Percentiles rank a stretch among this genome's conserved stretches.
phyloP scores from a whole-genome alignment of 35 echinoderm and acorn worm species.

The Stichopus chloronotus region DNA sequence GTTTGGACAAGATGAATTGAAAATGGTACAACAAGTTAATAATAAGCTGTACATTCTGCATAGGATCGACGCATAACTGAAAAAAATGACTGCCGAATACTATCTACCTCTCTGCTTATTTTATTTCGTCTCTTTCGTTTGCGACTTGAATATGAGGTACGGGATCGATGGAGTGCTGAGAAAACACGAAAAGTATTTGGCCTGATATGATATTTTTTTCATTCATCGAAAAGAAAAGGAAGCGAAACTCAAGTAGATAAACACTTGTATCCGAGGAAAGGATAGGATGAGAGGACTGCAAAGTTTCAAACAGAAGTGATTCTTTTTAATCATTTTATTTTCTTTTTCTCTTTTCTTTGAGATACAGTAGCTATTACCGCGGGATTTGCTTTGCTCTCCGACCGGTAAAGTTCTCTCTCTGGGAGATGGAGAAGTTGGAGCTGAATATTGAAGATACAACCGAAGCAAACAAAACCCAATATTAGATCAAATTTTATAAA shows the following conservation, averaged over 20 bases:
- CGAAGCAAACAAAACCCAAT: background rate
- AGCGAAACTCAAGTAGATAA: background rate
- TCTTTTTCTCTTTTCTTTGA: background rate
- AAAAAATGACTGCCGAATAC: background rate
- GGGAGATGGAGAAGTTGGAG: too few relatives aligned
- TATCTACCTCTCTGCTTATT: background rate
- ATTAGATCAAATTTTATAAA: slow-evolving; percentile 1
- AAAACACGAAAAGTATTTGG: background rate
- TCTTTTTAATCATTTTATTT: background rate
- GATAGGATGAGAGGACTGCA: too few relatives aligned
- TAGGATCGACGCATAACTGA: too few relatives aligned
- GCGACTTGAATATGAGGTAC: background rate
- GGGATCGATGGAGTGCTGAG: background rate
- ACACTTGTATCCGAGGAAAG: background rate
- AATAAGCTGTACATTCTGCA: too few relatives aligned
- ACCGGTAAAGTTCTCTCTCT: background rate
- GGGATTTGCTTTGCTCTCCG: slow-evolving; percentile 24
- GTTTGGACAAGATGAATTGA: too few relatives aligned
- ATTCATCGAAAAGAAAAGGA: background rate
- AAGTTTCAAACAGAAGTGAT: too few relatives aligned
- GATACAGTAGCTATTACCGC: slow-evolving; percentile 17
- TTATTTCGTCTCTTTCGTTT: background rate
- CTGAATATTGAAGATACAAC: background rate
- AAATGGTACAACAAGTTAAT: too few relatives aligned
- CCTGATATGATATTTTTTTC: background rate